Evolutionary conservation across 2,888 invertebrate species (phyloP).

Genomic region (Pelosia muscerda): DNA sequence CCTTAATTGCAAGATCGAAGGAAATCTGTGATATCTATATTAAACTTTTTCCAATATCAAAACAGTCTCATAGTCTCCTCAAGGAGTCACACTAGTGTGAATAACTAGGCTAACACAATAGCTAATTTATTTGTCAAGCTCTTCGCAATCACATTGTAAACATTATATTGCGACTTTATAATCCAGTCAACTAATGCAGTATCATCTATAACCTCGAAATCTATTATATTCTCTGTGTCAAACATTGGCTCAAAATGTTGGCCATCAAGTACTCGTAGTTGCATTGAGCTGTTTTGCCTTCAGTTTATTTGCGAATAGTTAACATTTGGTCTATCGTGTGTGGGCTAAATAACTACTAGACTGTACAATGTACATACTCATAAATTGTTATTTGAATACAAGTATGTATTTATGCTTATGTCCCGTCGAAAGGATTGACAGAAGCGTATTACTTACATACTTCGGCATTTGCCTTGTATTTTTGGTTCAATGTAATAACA

Average conservation of each 20-base stretch:
- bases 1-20: too few relatives aligned
- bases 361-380: neutral
- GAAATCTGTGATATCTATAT: too few relatives aligned
- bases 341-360: neutral
- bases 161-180: too few relatives aligned
- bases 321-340: constrained; percentile 17
- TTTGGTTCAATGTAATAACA: too few relatives aligned
- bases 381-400: neutral
- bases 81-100: too few relatives aligned
- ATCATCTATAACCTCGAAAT: constrained; percentile 31
- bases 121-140: constrained; percentile 26
- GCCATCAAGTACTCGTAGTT: constrained; percentile 18
- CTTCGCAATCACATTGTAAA: too few relatives aligned
- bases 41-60: too few relatives aligned
- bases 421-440: neutral
- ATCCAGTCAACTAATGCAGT: constrained; percentile 25
- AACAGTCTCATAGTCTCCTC: too few relatives aligned
- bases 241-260: constrained; percentile 33
- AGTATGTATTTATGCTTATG: too few relatives aligned
- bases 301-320: constrained; percentile 28
- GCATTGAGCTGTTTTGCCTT: constrained; percentile 25
- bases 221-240: constrained; percentile 41
- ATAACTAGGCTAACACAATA: constrained; percentile 27
- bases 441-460: too few relatives aligned
- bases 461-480: too few relatives aligned